These are phyloP conservation scores for Rhynchotus rufescens DNA, from an alignment of 2,797 vertebrate genomes.

Conservation along the genomic window DNA sequence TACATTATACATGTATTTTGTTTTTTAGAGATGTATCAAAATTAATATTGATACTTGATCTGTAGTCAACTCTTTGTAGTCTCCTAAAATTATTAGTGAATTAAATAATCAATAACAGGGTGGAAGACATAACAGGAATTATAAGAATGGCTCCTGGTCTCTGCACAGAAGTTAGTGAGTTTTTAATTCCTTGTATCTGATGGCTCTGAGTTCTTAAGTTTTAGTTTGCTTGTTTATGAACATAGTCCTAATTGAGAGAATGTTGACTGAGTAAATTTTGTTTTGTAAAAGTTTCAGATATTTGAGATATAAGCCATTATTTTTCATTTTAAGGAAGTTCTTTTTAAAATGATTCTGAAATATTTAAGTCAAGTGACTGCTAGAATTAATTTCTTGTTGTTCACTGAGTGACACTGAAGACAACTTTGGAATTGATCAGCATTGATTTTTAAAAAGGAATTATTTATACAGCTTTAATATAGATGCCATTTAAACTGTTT, in stretches of 20 bases:
- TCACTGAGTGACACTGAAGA: conserved; percentile 49
- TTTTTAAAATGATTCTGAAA: conserved; percentile 3
- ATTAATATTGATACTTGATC: neutral
- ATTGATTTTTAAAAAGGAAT: conserved; percentile 45
- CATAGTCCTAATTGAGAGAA: too few species aligned
- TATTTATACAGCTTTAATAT: conserved; percentile 45
- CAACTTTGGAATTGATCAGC: conserved; percentile 44
- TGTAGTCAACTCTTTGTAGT: neutral
- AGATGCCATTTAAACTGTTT: neutral
- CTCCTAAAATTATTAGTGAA: neutral
- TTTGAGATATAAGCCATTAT: conserved; percentile 6
- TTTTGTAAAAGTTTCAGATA: neutral
- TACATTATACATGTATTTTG: neutral
- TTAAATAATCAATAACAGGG: neutral
- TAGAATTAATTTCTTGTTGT: conserved; percentile 55
- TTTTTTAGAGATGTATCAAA: neutral
- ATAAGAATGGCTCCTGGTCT: neutral
- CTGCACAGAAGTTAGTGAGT: neutral
- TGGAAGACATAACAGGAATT: neutral
- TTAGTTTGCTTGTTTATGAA: neutral
- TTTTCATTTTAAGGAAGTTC: conserved; percentile 34
- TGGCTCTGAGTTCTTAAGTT: neutral
- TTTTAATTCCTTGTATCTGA: neutral
- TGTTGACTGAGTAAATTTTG: neutral
- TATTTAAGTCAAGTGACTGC: conserved; percentile 39